Conservation (phyloP, 1,140 invertebrate species). For the Thaumatotibia leucotreta region DNA sequence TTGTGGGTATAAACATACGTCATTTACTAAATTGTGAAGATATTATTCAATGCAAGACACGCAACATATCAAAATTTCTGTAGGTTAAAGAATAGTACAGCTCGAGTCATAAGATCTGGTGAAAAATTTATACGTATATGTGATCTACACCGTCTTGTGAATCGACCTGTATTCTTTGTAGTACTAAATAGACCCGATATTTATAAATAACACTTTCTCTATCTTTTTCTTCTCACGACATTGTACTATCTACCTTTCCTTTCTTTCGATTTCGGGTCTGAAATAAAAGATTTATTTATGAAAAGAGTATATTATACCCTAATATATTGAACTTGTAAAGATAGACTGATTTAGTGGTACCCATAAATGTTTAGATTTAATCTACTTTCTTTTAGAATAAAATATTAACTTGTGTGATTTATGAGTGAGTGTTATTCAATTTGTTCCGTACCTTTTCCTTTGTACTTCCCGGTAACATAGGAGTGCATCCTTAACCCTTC, state of each 20-base stretch:
- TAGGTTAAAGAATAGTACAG: not conserved
- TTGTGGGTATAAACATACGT: too few relatives aligned
- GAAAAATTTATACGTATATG: too few relatives aligned
- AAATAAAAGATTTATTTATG: slow-evolving; percentile 15
- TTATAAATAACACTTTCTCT: not conserved
- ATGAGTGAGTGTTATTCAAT: not conserved
- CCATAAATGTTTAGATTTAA: slow-evolving; percentile 6
- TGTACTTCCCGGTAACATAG: too few relatives aligned
- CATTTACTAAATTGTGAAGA: not conserved
- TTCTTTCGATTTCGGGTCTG: not conserved
- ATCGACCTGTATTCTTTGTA: too few relatives aligned
- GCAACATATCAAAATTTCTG: not conserved
- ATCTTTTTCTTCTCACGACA: not conserved
- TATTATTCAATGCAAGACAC: not conserved
- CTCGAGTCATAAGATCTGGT: too few relatives aligned
- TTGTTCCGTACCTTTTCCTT: not conserved
- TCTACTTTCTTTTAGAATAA: slow-evolving; percentile 1
- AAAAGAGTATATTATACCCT: slow-evolving; percentile 1
- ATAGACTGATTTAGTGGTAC: slow-evolving; percentile 14
- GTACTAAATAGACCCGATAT: not conserved
- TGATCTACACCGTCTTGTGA: too few relatives aligned
- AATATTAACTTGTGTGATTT: slow-evolving; percentile 14
- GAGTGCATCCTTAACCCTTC: too few relatives aligned
- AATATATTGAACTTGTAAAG: slow-evolving; percentile 12
- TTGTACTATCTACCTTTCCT: not conserved